Evolutionary conservation across 2,113 vertebrate genomes (phyloP).

Genomic region (Zingel zingel): DNA sequence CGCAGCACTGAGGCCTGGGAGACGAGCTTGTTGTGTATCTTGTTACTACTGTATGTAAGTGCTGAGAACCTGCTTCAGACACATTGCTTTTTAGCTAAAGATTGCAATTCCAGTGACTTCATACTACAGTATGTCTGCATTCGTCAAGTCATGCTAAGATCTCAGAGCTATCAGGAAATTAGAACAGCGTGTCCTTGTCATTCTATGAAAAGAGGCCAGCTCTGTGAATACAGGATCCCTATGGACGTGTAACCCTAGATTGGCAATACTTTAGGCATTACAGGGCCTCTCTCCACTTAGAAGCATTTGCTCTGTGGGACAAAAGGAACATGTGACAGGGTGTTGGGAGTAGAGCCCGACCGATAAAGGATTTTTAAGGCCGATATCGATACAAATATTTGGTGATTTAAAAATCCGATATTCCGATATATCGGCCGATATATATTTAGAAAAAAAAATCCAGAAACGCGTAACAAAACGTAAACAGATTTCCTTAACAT

Average conservation of each 20-base stretch:
- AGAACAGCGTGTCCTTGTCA: constrained; percentile 55
- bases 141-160: constrained; percentile 17
- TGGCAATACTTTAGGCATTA: constrained; percentile 40
- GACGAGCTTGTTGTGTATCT: not conserved
- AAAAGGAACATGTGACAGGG: constrained; percentile 4
- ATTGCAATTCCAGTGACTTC: not conserved
- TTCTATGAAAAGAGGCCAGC: constrained; percentile 43
- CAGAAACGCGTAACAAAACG: too few relatives aligned
- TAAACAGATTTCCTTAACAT: too few relatives aligned
- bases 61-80: constrained; percentile 14
- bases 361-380: too few relatives aligned
- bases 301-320: constrained; percentile 30
- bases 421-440: too few relatives aligned
- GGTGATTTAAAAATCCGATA: too few relatives aligned
- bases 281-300: constrained; percentile 26
- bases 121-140: not conserved
- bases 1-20: not conserved
- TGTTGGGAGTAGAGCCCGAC: not conserved
- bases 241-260: constrained; percentile 50
- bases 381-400: too few relatives aligned
- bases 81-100: not conserved
- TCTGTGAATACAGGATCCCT: constrained; percentile 30
- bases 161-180: constrained; percentile 43
- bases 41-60: not conserved
- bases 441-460: too few relatives aligned